These are phyloP conservation scores for Rana temporaria DNA, from an alignment of 2,113 vertebrate species.

Conservation along the genomic window DNA sequence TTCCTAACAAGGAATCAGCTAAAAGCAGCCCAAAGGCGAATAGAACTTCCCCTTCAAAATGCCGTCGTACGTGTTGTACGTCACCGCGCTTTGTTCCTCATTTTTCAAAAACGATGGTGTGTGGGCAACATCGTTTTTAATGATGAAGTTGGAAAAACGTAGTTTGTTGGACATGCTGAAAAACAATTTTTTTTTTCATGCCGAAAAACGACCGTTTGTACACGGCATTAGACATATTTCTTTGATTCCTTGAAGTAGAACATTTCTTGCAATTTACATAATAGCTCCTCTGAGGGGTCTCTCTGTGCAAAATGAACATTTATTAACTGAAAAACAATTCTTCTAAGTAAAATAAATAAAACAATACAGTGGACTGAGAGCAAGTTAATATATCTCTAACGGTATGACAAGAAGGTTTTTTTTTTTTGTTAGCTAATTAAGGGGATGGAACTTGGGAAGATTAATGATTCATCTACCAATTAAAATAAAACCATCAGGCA, in stretches of 20 bases:
- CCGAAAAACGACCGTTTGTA: too few species aligned
- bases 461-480: slow-evolving; percentile 32
- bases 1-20: too few species aligned
- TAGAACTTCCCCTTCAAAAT: too few species aligned
- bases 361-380: not conserved
- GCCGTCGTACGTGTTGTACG: too few species aligned
- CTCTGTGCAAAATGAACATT: not conserved
- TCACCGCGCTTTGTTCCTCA: too few species aligned
- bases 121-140: too few species aligned
- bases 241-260: slow-evolving; percentile 18
- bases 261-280: not conserved
- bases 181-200: too few species aligned
- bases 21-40: too few species aligned
- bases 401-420: not conserved
- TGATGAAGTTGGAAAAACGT: too few species aligned
- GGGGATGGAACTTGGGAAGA: not conserved
- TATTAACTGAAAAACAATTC: slow-evolving; percentile 12
- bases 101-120: too few species aligned
- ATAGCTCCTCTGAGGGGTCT: not conserved
- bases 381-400: slow-evolving; percentile 15
- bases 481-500: slow-evolving; percentile 25
- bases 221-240: too few species aligned
- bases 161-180: too few species aligned
- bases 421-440: slow-evolving; percentile 37
- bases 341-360: not conserved